phyloP scores from a whole-genome alignment of 2,113 vertebrate genomes.

The Paedocypris sp. region DNA sequence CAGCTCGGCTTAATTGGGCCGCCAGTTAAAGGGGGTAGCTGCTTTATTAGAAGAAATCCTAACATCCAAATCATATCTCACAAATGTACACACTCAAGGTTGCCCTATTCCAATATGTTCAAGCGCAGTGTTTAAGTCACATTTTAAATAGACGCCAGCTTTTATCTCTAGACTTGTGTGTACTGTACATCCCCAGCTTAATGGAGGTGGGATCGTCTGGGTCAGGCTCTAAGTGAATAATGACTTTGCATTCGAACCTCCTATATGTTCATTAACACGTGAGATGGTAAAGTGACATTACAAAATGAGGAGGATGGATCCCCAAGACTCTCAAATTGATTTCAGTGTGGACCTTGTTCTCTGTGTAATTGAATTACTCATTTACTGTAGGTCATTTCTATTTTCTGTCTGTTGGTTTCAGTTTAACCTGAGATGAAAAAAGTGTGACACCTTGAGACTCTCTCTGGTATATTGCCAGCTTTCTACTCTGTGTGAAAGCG shows the following conservation, averaged over 20 bases:
- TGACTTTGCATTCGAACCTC: constrained; percentile 49
- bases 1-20: too few relatives aligned
- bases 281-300: constrained; percentile 49
- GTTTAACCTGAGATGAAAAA: constrained; percentile 19
- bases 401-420: too few relatives aligned
- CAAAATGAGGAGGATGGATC: constrained; percentile 41
- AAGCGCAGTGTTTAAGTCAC: constrained; percentile 56
- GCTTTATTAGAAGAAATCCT: too few relatives aligned
- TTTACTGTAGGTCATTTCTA: constrained; percentile 30
- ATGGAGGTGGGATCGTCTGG: constrained; percentile 56
- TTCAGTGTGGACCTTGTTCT: constrained; percentile 40
- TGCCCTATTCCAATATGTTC: constrained; percentile 49
- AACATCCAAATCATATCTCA: too few relatives aligned
- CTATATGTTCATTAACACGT: constrained; percentile 40
- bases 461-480: too few relatives aligned
- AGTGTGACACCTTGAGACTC: not conserved
- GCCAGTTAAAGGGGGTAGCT: too few relatives aligned
- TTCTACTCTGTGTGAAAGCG: too few relatives aligned
- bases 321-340: constrained; percentile 38
- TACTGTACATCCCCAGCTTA: constrained; percentile 47
- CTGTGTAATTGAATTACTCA: constrained; percentile 32
- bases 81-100: constrained; percentile 40
- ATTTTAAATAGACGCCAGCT: constrained; percentile 56
- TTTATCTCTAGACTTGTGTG: constrained; percentile 40
- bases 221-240: constrained; percentile 50